Conservation (phyloP, 2,888 invertebrate genomes). For the Odontomyia ornata region DNA sequence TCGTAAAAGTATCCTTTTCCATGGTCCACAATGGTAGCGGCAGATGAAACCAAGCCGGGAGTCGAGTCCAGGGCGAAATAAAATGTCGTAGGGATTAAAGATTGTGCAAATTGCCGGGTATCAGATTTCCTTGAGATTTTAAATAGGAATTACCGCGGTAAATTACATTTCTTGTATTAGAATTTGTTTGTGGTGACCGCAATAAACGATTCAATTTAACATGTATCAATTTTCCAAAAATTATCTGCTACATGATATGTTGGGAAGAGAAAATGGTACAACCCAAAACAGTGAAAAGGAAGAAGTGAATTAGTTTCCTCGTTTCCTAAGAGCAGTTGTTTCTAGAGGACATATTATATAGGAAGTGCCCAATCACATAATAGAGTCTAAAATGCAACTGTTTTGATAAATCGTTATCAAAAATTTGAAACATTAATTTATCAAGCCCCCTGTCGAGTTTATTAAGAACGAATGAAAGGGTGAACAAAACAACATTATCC, state of each 20-base stretch:
- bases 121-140: constrained; percentile 24
- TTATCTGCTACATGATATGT: constrained; percentile 29
- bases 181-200: constrained; percentile 45
- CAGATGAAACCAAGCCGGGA: not conserved
- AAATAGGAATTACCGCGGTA: constrained; percentile 21
- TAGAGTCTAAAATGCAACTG: no score
- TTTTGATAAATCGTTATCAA: not conserved
- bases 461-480: constrained; percentile 7
- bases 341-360: no score
- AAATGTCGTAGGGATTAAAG: constrained; percentile 34
- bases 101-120: constrained; percentile 36
- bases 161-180: constrained; percentile 39
- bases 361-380: no score
- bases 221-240: constrained; percentile 40
- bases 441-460: constrained; percentile 13
- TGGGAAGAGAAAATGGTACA: not conserved
- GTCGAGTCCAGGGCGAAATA: not conserved
- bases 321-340: no score
- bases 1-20: constrained; percentile 24
- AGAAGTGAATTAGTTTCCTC: not conserved
- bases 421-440: constrained; percentile 27
- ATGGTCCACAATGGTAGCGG: not conserved
- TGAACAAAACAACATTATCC: not conserved
- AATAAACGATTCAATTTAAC: constrained; percentile 41
- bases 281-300: not conserved